A percentile compares a stretch with the other conserved stretches of the same genome.
phyloP scores from a whole-genome alignment of 2,797 vertebrate genomes.

The Alcedo atthis region DNA sequence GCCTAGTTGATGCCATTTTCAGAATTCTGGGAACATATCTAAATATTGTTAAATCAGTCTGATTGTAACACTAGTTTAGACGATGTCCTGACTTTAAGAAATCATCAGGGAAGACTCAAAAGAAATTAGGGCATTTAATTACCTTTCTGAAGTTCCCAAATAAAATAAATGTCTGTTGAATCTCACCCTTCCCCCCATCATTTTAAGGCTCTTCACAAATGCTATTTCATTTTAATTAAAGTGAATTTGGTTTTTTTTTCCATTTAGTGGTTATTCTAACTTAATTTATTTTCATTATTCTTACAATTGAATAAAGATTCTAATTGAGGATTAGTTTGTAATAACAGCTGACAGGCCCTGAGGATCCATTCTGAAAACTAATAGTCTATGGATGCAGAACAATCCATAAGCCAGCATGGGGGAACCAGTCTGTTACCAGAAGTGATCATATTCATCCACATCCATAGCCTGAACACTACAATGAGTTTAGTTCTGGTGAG shows the following conservation, averaged over 20 bases:
- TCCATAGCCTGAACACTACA: background rate
- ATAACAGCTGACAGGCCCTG: background rate
- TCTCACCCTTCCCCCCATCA: background rate
- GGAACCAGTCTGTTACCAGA: background rate
- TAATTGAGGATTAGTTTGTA: constrained; percentile 40
- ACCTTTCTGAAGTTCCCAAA: constrained; percentile 23
- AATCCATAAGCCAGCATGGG: background rate
- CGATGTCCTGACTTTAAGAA: background rate
- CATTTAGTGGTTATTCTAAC: background rate
- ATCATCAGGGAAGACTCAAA: background rate
- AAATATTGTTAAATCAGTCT: constrained; percentile 49
- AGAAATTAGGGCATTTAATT: constrained; percentile 53
- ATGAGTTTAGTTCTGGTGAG: background rate
- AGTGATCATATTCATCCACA: background rate
- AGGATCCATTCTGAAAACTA: background rate
- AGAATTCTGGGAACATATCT: constrained; percentile 7
- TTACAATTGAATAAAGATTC: constrained; percentile 41
- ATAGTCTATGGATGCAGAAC: background rate
- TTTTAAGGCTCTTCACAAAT: constrained; percentile 22
- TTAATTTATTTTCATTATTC: background rate
- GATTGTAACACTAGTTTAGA: background rate
- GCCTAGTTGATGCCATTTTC: background rate
- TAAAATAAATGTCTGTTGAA: constrained; percentile 39
- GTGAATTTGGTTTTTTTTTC: background rate
- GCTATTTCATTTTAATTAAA: constrained; percentile 57